phyloP scores from a whole-genome alignment of 2,113 vertebrate genomes.

The Probosciger aterrimus region DNA sequence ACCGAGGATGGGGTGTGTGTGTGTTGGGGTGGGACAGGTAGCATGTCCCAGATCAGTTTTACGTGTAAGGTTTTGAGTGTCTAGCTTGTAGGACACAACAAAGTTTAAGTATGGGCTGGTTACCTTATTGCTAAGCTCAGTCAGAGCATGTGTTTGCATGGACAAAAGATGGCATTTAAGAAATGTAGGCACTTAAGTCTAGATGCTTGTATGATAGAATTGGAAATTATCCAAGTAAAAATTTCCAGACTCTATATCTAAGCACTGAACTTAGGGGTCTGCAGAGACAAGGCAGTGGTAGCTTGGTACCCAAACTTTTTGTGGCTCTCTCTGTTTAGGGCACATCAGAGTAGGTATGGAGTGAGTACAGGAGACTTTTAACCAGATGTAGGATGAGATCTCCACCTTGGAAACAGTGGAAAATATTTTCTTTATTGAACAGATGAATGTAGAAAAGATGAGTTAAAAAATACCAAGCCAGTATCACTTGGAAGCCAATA shows the following conservation, averaged over 20 bases:
- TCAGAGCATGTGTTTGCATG: not conserved
- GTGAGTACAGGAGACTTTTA: not conserved
- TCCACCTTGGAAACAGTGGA: not conserved
- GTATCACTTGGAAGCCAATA: not conserved
- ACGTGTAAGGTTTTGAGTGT: not conserved
- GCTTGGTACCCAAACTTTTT: not conserved
- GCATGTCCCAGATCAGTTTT: not conserved
- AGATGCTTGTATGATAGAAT: not conserved
- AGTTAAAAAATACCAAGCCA: not conserved
- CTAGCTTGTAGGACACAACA: not conserved
- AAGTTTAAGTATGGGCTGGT: not conserved
- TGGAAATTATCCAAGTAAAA: not conserved
- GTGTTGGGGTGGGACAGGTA: not conserved
- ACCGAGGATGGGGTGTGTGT: fast-evolving
- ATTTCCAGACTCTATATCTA: not conserved
- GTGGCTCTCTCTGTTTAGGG: not conserved
- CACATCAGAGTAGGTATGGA: not conserved
- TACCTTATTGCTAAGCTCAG: not conserved
- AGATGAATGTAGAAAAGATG: not conserved
- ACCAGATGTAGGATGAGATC: not conserved
- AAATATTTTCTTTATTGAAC: not conserved
- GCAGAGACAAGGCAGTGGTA: not conserved
- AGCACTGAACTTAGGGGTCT: not conserved
- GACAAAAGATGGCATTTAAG: not conserved
- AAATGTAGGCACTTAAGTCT: not conserved